Evolutionary conservation across 2,888 invertebrate genomes (phyloP).

Genomic region (Pseudolycoriella hygida): DNA sequence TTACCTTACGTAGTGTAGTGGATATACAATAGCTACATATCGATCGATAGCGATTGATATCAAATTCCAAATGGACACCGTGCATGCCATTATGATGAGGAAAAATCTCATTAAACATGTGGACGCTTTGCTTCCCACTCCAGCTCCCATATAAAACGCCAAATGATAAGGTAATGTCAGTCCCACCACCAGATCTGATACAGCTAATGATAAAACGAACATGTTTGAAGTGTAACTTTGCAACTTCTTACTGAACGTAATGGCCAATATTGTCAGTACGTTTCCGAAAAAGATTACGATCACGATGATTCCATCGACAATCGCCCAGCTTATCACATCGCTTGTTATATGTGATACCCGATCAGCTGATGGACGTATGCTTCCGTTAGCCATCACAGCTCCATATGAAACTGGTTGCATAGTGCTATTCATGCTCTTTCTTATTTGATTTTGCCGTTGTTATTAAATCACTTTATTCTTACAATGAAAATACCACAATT

Average conservation of each 20-base stretch:
- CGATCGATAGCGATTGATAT: slow-evolving; percentile 63
- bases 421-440: too few species aligned
- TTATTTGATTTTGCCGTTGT: too few species aligned
- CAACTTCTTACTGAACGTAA: slow-evolving; percentile 48
- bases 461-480: neutral
- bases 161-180: slow-evolving; percentile 61
- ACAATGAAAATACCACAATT: neutral
- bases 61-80: slow-evolving; percentile 61
- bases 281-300: slow-evolving; percentile 53
- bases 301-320: slow-evolving; percentile 46
- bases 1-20: slow-evolving; percentile 51
- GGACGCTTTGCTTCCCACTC: slow-evolving; percentile 39
- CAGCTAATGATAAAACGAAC: slow-evolving; percentile 60
- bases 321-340: slow-evolving; percentile 34
- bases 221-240: slow-evolving; percentile 56
- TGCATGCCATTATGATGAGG: slow-evolving; percentile 55
- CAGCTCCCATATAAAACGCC: slow-evolving; percentile 47
- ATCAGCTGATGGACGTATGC: slow-evolving; percentile 6
- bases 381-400: slow-evolving; percentile 1
- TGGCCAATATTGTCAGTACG: slow-evolving; percentile 55
- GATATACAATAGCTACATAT: slow-evolving; percentile 63
- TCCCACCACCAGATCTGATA: slow-evolving; percentile 64
- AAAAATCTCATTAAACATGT: slow-evolving; percentile 56
- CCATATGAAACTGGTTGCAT: too few species aligned
- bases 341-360: slow-evolving; percentile 8